Evolutionary conservation across 1,140 invertebrate species (phyloP).

Genomic region (Adoxophyes honmai): DNA sequence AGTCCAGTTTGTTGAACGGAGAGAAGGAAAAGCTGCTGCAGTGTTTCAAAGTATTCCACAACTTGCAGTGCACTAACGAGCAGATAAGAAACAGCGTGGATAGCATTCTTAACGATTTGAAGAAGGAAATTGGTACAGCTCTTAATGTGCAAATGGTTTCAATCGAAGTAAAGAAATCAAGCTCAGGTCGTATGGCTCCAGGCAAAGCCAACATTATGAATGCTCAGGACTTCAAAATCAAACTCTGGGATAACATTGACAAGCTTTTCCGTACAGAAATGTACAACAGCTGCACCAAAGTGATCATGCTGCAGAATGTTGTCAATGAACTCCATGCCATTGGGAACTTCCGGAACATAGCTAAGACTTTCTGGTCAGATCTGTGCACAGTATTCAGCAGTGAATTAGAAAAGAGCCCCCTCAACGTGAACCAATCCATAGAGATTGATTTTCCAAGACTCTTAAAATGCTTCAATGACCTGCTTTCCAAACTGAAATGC

Average conservation of each 20-base stretch:
- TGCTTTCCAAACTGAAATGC: slow-evolving; percentile 74
- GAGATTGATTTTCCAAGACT: slow-evolving; percentile 94
- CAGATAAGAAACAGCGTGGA: slow-evolving; percentile 64
- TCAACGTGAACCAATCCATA: slow-evolving; percentile 89
- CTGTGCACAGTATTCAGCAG: slow-evolving; percentile 70
- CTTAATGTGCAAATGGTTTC: slow-evolving; percentile 64
- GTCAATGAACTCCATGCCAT: slow-evolving; percentile 75
- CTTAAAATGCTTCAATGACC: slow-evolving; percentile 80
- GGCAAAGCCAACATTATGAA: slow-evolving; percentile 73
- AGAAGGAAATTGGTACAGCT: slow-evolving; percentile 50
- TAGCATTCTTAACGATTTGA: slow-evolving; percentile 53
- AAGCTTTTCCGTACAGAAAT: slow-evolving; percentile 65
- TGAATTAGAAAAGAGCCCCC: slow-evolving; percentile 78
- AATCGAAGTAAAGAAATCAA: slow-evolving; percentile 59
- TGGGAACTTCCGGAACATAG: slow-evolving; percentile 73
- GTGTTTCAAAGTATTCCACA: slow-evolving; percentile 74
- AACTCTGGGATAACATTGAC: slow-evolving; percentile 75
- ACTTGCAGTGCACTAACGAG: slow-evolving; percentile 69
- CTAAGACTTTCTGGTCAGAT: slow-evolving; percentile 75
- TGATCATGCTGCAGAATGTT: slow-evolving; percentile 77
- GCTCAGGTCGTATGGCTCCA: slow-evolving; percentile 54
- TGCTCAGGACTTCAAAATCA: slow-evolving; percentile 67
- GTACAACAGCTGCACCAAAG: slow-evolving; percentile 63
- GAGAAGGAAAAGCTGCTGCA: slow-evolving; percentile 65
- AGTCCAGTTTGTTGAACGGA: slow-evolving; percentile 73